Conservation (phyloP, 2,888 invertebrate species). For the Pyrrhia umbra region DNA sequence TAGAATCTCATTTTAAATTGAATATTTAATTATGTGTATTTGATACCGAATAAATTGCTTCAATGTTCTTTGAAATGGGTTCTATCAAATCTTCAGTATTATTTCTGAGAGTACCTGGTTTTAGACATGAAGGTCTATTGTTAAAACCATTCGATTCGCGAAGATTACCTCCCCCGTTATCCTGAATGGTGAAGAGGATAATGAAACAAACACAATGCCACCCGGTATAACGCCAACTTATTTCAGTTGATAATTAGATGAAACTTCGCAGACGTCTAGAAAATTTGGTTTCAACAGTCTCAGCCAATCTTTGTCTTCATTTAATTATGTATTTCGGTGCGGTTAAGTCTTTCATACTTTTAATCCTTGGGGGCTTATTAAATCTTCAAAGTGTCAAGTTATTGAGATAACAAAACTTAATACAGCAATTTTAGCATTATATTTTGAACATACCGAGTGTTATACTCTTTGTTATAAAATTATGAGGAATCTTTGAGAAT, state of each 20-base stretch:
- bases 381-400: constrained; percentile 24
- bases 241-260: constrained; percentile 50
- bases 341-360: constrained; percentile 32
- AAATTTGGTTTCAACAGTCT: constrained; percentile 45
- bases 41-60: constrained; percentile 12
- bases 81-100: constrained; percentile 15
- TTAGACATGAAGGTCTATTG: constrained; percentile 5
- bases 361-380: constrained; percentile 17
- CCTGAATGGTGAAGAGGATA: constrained; percentile 23
- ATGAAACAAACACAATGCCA: constrained; percentile 46
- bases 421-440: not conserved
- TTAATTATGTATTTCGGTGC: constrained; percentile 42
- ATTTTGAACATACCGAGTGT: constrained; percentile 10
- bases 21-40: constrained; percentile 18
- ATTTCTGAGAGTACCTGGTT: constrained; percentile 12
- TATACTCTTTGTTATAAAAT: constrained; percentile 9
- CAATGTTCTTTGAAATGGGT: constrained; percentile 3
- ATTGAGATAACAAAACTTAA: constrained; percentile 5
- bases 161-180: constrained; percentile 3
- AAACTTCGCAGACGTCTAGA: constrained; percentile 66
- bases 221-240: constrained; percentile 37
- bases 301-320: constrained; percentile 31
- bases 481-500: constrained; percentile 16
- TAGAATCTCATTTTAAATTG: constrained; percentile 21
- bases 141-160: constrained; percentile 18